Evolutionary conservation across 2,888 invertebrate species (phyloP), one percentile per base, ranked within the genome.

Genomic region (Cryptocephalus moraei): DNA sequence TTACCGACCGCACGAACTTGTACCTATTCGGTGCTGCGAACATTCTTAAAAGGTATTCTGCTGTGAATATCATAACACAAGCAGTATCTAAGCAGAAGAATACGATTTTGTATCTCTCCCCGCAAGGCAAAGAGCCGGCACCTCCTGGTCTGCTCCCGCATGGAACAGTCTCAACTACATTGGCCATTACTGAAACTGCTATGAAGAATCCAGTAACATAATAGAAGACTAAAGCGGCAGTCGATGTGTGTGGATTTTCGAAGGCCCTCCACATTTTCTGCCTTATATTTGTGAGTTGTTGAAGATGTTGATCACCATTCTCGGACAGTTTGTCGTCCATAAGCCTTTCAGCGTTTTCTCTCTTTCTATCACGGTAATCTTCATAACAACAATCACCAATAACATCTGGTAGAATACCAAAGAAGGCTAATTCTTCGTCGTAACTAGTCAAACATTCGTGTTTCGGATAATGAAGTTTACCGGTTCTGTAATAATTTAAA

Each of bases 201-300:
- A 99, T 99, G 76, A 99, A 99, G 75, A 97, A 99, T 46, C 99
- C 99, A 41, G 99, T 99, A 51, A 99, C 99, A 74, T 99, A 99
- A 74, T 99, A 99, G 74, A 99, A 99, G 51, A 99, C 97, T 62
- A 99, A 78, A n/a, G 99, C 99, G 8, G 96, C 90, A 38, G 97
- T 99, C 49, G 95, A 94, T 50, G 94, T 94, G 75, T 99, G 97
- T 32, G 99, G 95, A 75, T 99, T 99, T 74, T 99, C 97, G 71
- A 99, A 99, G 43, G 99, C 97, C 62, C 96, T 79, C 99, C 99
- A 99, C 95, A 99, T 95, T 72, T 91, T 90, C 70, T 96, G 89
- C 58, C 91, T 78, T 62, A 91, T 81, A 67, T 91, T 89, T 52
- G 89, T 90, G 58, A 91, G 78, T 73, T 90, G 88, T 57, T 87